A percentile compares a stretch with the other conserved stretches of the same genome.
Evolutionary conservation across 2,797 vertebrate genomes (phyloP).

Genomic region (Brachyrhaphis roseni): DNA sequence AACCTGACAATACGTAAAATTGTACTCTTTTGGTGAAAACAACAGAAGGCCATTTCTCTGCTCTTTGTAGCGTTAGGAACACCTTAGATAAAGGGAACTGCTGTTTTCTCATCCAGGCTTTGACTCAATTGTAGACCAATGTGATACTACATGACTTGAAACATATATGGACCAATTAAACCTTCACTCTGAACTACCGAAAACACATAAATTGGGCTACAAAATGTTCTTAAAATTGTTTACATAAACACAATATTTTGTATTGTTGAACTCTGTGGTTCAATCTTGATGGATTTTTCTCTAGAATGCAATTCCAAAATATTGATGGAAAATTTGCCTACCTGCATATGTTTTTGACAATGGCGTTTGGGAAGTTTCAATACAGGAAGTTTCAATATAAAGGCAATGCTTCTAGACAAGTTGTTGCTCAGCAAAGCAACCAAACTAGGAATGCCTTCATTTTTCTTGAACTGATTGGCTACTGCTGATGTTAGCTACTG

Average conservation of each 20-base stretch:
- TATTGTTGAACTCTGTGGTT: neutral
- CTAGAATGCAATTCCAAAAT: neutral
- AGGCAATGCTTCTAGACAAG: neutral
- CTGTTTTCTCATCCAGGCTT: neutral
- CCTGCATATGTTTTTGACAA: neutral
- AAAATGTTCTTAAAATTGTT: neutral
- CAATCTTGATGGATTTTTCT: no score
- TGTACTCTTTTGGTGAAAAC: neutral
- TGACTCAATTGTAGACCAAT: neutral
- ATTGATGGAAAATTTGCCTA: neutral
- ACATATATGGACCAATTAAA: neutral
- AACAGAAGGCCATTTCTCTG: neutral
- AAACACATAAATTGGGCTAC: neutral
- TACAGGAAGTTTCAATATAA: no score
- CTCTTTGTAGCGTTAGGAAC: neutral
- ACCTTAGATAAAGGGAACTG: neutral
- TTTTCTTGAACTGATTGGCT: neutral
- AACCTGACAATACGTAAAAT: neutral
- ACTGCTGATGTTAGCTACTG: neutral
- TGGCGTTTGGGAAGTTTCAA: neutral
- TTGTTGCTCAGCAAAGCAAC: neutral
- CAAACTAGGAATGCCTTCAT: no score
- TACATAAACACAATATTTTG: neutral
- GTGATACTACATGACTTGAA: neutral
- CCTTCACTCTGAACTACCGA: neutral